Base-by-base conservation (phyloP, 2,797 vertebrate species). In the Nannoperca australis region DNA sequence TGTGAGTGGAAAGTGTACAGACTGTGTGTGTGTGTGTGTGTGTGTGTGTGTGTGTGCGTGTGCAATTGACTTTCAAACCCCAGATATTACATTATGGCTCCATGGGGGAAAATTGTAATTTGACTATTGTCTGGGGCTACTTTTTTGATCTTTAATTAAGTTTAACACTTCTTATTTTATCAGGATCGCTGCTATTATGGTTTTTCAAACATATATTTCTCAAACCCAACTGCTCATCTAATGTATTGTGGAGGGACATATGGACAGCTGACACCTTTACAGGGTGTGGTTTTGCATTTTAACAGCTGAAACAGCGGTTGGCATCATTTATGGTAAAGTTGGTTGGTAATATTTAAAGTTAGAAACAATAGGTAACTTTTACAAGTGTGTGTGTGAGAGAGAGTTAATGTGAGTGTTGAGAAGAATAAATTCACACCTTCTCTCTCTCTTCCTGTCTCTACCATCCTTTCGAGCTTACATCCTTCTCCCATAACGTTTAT, bases 401-500 rank as follows among this genome's bases (percentile, higher is more conserved):
- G n/a, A 11, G 11, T 12, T 20, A 20, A 55, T 45, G 24, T 73
- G 13, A 34, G 20, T 58, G 27, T 30, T 32, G 13, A 27, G 7
- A 51, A 22, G 18, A 55, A 79, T 22, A 13, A 42, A 82, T 69
- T n/a, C 14, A 24, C 44, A 3, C 38, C 13, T 3, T 40, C 38
- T 12, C 15, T n/a, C 32, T 51, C 49, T 24, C 30, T 49, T 45
- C 36, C 42, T 5, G 27, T 54, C 62, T 73, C 44, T 47, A 18
- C 15, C 49, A 44, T 70, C 45, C n/a, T 49, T 69, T 22, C 4
- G 11, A 69, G 70, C 83, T 49, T 58, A 24, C 61, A 62, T 69
- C 68, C 18, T 13, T 82, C 61, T 81, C 80, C 78, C 81, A 18
- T 22, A 87, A 80, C 87, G 81, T 92, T 82, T 89, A 85, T 86